A percentile compares a stretch with the other conserved stretches of the same genome.
These are phyloP conservation scores for Apis dorsata DNA, from an alignment of 1,140 invertebrate species.

Conservation along the genomic window DNA sequence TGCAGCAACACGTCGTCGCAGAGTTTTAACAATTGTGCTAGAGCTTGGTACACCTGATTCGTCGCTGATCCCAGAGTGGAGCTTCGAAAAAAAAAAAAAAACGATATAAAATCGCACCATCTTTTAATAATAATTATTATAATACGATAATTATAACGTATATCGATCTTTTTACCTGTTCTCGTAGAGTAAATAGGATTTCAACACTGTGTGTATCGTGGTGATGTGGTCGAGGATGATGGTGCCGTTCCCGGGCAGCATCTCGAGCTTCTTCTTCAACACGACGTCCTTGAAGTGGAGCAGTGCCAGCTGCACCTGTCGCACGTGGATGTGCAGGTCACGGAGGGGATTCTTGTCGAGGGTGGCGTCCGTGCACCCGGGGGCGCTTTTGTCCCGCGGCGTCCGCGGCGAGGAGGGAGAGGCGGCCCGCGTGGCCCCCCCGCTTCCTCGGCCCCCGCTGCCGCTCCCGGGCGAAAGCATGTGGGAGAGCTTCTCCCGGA, in stretches of 20 bases:
- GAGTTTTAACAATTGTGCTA: slow-evolving; percentile 92
- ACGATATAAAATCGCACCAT: too few species aligned
- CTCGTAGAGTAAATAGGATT: slow-evolving; percentile 85
- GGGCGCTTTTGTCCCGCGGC: slow-evolving; percentile 71
- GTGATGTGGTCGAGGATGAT: slow-evolving; percentile 95
- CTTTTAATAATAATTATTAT: too few species aligned
- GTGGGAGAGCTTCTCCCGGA: slow-evolving; percentile 92
- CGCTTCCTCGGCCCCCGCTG: slow-evolving; percentile 63
- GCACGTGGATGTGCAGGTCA: slow-evolving; percentile 77
- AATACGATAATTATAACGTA: too few species aligned
- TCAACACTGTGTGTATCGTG: slow-evolving; percentile 89
- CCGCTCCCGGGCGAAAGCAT: slow-evolving; percentile 86
- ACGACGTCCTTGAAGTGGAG: slow-evolving; percentile 95
- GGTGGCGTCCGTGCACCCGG: slow-evolving; percentile 50
- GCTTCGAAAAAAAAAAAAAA: slow-evolving; percentile 71
- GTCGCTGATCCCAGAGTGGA: slow-evolving; percentile 87
- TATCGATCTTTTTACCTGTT: slow-evolving; percentile 82
- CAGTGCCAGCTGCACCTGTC: slow-evolving; percentile 87
- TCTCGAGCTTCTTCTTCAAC: slow-evolving; percentile 93
- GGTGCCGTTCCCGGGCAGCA: slow-evolving; percentile 94
- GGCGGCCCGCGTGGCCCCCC: slow-evolving; percentile 72
- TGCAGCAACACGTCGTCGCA: slow-evolving; percentile 93
- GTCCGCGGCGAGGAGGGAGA: slow-evolving; percentile 78
- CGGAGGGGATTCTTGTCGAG: slow-evolving; percentile 79
- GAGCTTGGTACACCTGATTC: slow-evolving; percentile 91